Evolutionary conservation across 2,888 invertebrate species (phyloP), one percentile per base, ranked within the genome.

Genomic region (Pegoplata infirma): DNA sequence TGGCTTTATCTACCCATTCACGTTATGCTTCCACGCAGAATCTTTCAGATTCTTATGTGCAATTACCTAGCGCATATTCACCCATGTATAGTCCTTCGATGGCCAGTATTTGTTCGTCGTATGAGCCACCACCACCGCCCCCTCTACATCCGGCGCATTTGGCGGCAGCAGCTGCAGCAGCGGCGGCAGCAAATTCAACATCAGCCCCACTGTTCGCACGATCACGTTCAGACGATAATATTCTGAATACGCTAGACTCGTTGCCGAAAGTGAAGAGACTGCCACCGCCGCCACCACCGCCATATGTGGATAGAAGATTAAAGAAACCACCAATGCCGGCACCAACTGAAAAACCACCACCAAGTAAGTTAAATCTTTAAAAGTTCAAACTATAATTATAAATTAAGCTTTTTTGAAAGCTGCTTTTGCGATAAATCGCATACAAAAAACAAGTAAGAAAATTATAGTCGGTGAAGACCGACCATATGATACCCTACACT

Each of bases 11-110:
- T 5, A 91, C 92, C 10, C 91, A 93, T 21, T 93, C 94, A 5
- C 92, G 94, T 76, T 95, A 94, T 86, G 94, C 95, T 19, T 95
- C 95, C 5, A 94, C 94, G 85, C 94, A 95, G 86, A 95, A 95
- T 88, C 91, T 96, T 46, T 94, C 94, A 0, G 94, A 94, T 86
- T 93, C 94, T 0, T 94, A 94, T 83, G 92, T 94, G 8, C 94
- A 94, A 88, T 88, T 94, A 64, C 93, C 93, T 10, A 86, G 88
- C 14, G 90, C 91, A 6, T 91, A 92, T 80, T 91, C 92, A 7
- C 92, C 92, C 74, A 91, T 94, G 85, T 94, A 94, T 86, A 93
- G 93, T 23, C 89, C 92, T 81, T 92, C 92, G 4, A 92, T 94
- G 76, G 90, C 93, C 17, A 93, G 93, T 90, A 87, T 93, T 89